Evolutionary conservation across 2,113 vertebrate genomes (phyloP), one percentile per base, ranked within the genome.

Genomic region (Apodemus speciosus): DNA sequence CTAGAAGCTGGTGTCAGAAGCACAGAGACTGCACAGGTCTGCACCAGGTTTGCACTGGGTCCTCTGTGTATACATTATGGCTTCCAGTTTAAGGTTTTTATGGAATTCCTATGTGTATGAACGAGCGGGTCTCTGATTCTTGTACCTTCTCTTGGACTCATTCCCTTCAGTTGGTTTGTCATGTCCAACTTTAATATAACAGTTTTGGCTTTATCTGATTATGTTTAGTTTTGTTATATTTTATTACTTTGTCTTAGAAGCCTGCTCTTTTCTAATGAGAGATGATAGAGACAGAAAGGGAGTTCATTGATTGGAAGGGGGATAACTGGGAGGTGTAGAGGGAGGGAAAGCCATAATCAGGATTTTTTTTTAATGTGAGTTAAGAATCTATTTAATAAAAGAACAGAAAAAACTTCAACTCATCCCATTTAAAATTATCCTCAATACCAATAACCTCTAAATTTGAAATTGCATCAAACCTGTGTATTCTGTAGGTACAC

Each of bases 381-480:
- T 60, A 80, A 27, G 21, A 60, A 40, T 81, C 23, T 60, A 81
- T 81, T 40, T 60, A 16, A 16, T 43, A 43, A 81, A 40, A 43
- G 38, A 81, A 81, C 16, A 38, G 23, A 16, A 38, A 69, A 83
- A 89, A 87, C 62, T 11, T 18, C 46, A 85, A 38, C 60, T 64
- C 51, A 43, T 62, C 23, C 91, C 23, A 73, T 90, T 95, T 71
- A 46, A 58, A 92, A 87, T n/a, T 9, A 71, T 40, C 75, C 60
- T 76, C 27, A 77, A 30, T 43, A 89, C 43, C 71, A 83, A 71
- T 88, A 60, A 72, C 62, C n/a, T 60, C 40, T 60, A 77, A 56
- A 84, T 79, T 81, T 85, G 25, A 53, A 77, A 56, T 89, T 80
- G 4, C 83, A 56, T 87, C 91, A 94, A 94, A 77, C 53, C n/a